Evolutionary conservation across 2,797 vertebrate species (phyloP).

Genomic region (Sebastes variabilis): DNA sequence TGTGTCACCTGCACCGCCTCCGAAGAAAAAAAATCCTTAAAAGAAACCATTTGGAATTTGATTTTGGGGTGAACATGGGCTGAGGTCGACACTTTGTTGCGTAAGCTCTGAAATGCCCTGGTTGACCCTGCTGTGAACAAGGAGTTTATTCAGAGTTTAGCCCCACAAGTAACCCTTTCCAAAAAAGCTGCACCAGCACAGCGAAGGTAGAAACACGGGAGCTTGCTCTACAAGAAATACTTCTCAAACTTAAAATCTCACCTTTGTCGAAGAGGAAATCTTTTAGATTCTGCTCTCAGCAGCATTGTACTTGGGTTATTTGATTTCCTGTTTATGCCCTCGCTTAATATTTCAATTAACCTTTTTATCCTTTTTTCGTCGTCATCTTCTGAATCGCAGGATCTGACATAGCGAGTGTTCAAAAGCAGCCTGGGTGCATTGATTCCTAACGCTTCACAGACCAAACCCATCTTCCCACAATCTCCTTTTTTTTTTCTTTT

Average conservation of each 20-base stretch:
- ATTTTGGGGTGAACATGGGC: constrained; percentile 26
- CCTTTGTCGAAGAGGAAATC: neutral
- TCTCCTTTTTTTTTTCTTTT: constrained; percentile 6
- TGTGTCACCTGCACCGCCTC: constrained; percentile 8
- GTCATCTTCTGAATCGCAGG: constrained; percentile 11
- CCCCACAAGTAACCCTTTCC: neutral
- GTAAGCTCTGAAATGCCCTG: constrained; percentile 19
- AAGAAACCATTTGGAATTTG: constrained; percentile 21
- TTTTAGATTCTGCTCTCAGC: constrained; percentile 15
- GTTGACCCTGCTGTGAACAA: constrained; percentile 16
- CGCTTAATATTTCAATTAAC: constrained; percentile 62
- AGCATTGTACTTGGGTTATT: constrained; percentile 19
- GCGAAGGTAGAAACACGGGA: neutral
- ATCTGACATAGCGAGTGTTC: constrained; percentile 26
- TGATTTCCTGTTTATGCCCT: constrained; percentile 28
- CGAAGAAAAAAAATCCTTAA: neutral
- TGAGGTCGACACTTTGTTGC: constrained; percentile 33
- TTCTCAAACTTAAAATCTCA: constrained; percentile 7
- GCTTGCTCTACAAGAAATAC: neutral
- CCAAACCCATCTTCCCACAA: constrained; percentile 30
- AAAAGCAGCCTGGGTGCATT: constrained; percentile 45
- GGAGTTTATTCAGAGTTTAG: constrained; percentile 10
- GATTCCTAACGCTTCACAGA: constrained; percentile 46
- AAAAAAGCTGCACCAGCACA: neutral
- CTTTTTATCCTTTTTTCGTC: constrained; percentile 47